Percentiles rank a stretch among this genome's conserved stretches.
phyloP scores from a whole-genome alignment of 2,113 vertebrate genomes.

The Austrofundulus limnaeus region DNA sequence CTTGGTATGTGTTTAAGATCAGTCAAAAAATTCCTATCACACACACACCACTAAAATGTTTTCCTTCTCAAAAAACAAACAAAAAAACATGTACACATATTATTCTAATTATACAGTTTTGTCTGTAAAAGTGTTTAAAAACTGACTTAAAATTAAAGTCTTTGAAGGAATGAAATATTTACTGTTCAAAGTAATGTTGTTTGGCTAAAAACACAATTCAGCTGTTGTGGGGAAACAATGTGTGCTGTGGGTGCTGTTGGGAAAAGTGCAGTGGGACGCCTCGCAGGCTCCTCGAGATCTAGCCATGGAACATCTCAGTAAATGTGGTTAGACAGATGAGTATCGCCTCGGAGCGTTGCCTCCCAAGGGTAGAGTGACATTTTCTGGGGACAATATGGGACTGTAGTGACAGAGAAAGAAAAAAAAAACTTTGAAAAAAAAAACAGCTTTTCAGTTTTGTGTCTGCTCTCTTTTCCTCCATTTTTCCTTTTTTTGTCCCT shows the following conservation, averaged over 20 bases:
- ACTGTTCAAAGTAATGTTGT: constrained; percentile 12
- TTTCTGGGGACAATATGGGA: constrained; percentile 77
- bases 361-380: constrained; percentile 78
- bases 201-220: constrained; percentile 15
- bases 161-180: too few species aligned
- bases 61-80: too few species aligned
- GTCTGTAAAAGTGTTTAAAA: neutral
- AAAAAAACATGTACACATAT: too few species aligned
- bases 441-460: constrained; percentile 20
- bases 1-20: too few species aligned
- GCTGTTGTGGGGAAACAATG: constrained; percentile 32
- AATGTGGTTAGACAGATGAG: constrained; percentile 78
- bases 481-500: constrained; percentile 22
- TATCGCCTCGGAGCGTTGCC: constrained; percentile 65
- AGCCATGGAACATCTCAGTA: constrained; percentile 67
- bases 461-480: constrained; percentile 5
- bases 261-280: constrained; percentile 56
- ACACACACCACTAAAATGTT: too few species aligned
- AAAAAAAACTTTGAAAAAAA: constrained; percentile 45
- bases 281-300: constrained; percentile 61
- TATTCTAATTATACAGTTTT: neutral
- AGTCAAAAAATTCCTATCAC: too few species aligned
- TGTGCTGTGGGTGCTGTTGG: constrained; percentile 49
- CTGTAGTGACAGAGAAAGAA: constrained; percentile 59
- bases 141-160: constrained; percentile 7